Percentiles rank a stretch among this genome's conserved stretches.
Conservation (phyloP, 2,113 vertebrate species). For the Axis porcinus region DNA sequence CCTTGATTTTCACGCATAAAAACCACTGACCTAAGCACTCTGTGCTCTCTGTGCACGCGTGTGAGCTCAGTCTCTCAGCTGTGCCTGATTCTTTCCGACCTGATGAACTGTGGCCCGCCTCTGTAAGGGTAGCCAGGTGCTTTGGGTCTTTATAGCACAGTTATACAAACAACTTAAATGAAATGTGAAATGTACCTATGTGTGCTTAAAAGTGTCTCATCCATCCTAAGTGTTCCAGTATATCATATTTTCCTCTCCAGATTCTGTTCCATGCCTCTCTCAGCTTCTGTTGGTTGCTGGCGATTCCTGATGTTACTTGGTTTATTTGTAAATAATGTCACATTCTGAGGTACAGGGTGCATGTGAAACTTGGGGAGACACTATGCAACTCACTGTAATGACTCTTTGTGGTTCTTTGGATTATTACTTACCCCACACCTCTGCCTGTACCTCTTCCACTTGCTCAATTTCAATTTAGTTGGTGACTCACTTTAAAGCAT, state of each 20-base stretch:
- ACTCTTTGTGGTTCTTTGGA: neutral
- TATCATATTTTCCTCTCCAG: neutral
- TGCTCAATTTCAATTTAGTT: neutral
- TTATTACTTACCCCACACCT: neutral
- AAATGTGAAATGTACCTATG: neutral
- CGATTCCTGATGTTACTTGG: neutral
- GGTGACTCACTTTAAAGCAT: neutral
- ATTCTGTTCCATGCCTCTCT: neutral
- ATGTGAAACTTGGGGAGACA: neutral
- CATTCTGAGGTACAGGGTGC: neutral
- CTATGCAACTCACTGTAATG: neutral
- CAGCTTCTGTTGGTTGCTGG: neutral
- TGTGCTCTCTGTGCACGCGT: neutral
- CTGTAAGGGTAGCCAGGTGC: neutral
- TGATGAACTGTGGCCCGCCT: neutral
- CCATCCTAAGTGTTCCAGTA: neutral
- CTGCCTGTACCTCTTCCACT: neutral
- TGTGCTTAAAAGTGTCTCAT: neutral
- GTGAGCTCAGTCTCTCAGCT: neutral
- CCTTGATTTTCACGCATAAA: neutral
- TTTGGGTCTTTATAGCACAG: neutral
- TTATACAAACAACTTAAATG: neutral
- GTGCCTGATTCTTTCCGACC: neutral
- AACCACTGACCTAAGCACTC: neutral
- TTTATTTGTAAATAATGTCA: neutral